These are phyloP conservation scores for Mimas tiliae DNA, from an alignment of 2,888 invertebrate species.

Conservation along the genomic window DNA sequence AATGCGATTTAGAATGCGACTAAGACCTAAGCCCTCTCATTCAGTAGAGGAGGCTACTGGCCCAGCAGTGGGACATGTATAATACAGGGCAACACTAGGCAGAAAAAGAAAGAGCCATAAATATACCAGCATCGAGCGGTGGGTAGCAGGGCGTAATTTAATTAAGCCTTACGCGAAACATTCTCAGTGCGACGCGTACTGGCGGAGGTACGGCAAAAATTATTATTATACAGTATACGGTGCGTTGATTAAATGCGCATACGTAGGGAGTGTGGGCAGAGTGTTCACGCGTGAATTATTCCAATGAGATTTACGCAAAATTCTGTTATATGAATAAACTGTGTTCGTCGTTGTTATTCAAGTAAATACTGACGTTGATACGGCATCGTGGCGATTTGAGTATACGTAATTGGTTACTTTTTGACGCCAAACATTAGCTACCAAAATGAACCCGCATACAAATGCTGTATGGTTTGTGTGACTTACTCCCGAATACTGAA, in stretches of 20 bases:
- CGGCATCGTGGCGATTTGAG: too few relatives aligned
- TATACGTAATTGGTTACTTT: too few relatives aligned
- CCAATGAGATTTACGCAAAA: background rate
- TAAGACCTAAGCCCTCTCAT: too few relatives aligned
- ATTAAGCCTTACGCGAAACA: slow-evolving; percentile 41
- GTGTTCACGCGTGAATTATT: slow-evolving; percentile 11
- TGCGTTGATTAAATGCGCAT: slow-evolving; percentile 34
- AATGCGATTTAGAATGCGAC: too few relatives aligned
- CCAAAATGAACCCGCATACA: too few relatives aligned
- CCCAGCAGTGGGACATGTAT: too few relatives aligned
- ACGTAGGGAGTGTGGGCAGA: background rate
- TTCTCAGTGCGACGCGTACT: slow-evolving; percentile 31
- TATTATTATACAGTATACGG: slow-evolving; percentile 35
- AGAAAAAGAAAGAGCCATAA: background rate
- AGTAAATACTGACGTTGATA: background rate
- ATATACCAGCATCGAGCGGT: slow-evolving; percentile 14
- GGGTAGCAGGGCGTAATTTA: slow-evolving; percentile 40
- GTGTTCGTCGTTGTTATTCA: background rate
- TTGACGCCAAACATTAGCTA: too few relatives aligned
- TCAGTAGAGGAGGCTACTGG: too few relatives aligned
- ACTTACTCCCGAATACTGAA: too few relatives aligned
- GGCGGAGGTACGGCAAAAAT: slow-evolving; percentile 37
- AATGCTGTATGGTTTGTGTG: too few relatives aligned
- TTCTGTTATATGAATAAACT: background rate
- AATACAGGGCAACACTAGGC: too few relatives aligned